Conservation (phyloP, 2,797 vertebrate genomes). For the Cyclopterus lumpus region DNA sequence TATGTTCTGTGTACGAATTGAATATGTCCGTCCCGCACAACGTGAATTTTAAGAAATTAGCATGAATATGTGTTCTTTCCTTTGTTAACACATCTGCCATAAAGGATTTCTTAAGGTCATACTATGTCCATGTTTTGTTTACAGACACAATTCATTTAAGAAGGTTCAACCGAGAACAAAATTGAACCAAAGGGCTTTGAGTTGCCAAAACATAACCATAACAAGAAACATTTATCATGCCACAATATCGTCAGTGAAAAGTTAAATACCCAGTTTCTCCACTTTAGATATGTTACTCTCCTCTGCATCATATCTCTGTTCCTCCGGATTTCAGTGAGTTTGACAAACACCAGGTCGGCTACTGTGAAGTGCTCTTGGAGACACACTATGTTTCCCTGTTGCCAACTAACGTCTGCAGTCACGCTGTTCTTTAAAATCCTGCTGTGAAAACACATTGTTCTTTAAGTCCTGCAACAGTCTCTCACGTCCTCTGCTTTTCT, state of each 20-base stretch:
- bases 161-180: neutral
- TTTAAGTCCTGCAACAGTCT: constrained; percentile 46
- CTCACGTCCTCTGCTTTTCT: constrained; percentile 20
- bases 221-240: neutral
- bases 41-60: no score
- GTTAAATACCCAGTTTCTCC: neutral
- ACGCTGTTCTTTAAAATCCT: constrained; percentile 38
- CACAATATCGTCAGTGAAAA: neutral
- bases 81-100: no score
- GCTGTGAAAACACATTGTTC: constrained; percentile 56
- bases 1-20: no score
- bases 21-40: no score
- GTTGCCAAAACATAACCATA: neutral
- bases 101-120: neutral
- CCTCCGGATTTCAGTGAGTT: constrained; percentile 38
- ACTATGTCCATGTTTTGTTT: neutral
- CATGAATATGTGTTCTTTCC: no score
- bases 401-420: constrained; percentile 36
- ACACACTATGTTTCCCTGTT: constrained; percentile 52
- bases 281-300: neutral
- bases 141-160: neutral
- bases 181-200: neutral
- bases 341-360: constrained; percentile 47
- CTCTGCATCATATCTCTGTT: constrained; percentile 19
- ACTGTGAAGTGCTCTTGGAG: constrained; percentile 41